A percentile compares a stretch with the other conserved stretches of the same genome.
These are phyloP conservation scores for Aleadryas rufinucha DNA, from an alignment of 2,113 vertebrate genomes.

Conservation along the genomic window DNA sequence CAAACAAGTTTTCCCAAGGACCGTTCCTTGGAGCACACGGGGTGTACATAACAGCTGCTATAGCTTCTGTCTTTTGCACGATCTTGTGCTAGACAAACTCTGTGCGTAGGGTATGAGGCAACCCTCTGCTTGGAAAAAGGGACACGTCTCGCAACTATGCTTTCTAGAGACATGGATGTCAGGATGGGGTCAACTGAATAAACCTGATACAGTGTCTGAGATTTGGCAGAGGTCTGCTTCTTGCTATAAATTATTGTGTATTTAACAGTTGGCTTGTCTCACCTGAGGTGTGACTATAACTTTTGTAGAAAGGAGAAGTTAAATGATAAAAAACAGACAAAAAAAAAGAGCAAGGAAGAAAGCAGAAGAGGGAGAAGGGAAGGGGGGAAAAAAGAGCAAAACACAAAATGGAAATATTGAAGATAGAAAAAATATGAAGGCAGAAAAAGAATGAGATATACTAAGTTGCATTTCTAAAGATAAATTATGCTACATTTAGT, in stretches of 20 bases:
- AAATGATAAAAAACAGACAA: background rate
- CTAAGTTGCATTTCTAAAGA: background rate
- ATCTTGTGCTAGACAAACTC: background rate
- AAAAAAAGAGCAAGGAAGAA: background rate
- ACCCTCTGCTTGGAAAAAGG: background rate
- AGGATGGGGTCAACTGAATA: background rate
- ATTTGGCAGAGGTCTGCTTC: background rate
- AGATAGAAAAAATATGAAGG: background rate
- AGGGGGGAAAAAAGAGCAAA: background rate
- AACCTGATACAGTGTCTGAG: background rate
- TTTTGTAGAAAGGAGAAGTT: background rate
- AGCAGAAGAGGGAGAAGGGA: background rate
- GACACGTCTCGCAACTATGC: fast-evolving
- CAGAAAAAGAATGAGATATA: background rate
- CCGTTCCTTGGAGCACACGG: background rate
- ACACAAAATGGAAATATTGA: background rate
- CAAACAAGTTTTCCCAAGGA: background rate
- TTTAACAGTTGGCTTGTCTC: conserved; percentile 13
- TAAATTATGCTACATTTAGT: background rate
- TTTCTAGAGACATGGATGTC: background rate
- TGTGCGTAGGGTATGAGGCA: background rate
- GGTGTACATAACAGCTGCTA: background rate
- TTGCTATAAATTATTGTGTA: background rate
- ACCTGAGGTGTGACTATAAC: background rate
- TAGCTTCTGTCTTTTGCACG: background rate